Conservation (phyloP, 2,888 invertebrate species). For the Lacanobia oleracea region DNA sequence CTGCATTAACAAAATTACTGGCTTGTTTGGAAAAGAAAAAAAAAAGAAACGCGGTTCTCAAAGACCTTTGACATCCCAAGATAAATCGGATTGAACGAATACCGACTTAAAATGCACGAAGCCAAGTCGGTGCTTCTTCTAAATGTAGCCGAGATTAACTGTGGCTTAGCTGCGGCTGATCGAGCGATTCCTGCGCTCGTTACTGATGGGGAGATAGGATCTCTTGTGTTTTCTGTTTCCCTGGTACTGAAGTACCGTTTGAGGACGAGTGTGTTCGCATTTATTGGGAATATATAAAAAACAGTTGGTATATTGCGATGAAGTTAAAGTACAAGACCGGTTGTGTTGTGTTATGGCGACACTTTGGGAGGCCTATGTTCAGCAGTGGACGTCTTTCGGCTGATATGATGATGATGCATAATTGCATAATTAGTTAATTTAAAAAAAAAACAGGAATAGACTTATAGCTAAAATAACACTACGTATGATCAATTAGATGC, state of each 20-base stretch:
- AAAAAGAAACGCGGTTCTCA: not conserved
- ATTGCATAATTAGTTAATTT: not conserved
- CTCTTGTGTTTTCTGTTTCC: constrained; percentile 22
- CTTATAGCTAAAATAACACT: not conserved
- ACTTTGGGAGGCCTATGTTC: too few relatives aligned
- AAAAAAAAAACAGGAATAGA: not conserved
- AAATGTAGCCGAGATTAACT: constrained; percentile 54
- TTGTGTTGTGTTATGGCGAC: too few relatives aligned
- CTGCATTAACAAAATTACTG: not conserved
- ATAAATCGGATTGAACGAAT: constrained; percentile 54
- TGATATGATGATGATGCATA: too few relatives aligned
- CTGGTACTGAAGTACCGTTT: constrained; percentile 25
- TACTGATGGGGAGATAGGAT: constrained; percentile 35
- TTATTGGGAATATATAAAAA: not conserved
- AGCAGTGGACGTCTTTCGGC: too few relatives aligned
- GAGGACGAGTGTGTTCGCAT: not conserved
- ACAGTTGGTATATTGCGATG: too few relatives aligned
- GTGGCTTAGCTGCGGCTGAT: constrained; percentile 52
- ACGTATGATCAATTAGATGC: not conserved
- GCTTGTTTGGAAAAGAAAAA: not conserved
- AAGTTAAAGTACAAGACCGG: too few relatives aligned
- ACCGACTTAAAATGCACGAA: constrained; percentile 52
- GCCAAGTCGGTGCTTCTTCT: constrained; percentile 24
- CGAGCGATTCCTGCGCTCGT: constrained; percentile 36
- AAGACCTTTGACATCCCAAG: constrained; percentile 42